Evolutionary conservation across 2,888 invertebrate species (phyloP).

Genomic region (Protula sp.): DNA sequence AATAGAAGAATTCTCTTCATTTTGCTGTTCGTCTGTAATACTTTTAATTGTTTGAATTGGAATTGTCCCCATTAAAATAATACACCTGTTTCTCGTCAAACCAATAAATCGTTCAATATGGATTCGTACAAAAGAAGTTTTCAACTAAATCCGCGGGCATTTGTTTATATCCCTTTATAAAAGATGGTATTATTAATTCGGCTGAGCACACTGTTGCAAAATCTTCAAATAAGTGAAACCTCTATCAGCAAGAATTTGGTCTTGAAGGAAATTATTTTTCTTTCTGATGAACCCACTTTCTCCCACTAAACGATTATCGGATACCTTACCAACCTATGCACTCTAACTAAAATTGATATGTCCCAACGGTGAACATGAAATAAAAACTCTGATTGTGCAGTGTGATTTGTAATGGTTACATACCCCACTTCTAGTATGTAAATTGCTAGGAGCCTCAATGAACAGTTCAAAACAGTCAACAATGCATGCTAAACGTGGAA

Average conservation of each 20-base stretch:
- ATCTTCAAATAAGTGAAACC: constrained; percentile 2
- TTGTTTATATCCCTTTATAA: constrained; percentile 1
- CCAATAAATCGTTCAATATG: constrained; percentile 6
- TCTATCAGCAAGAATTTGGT: constrained; percentile 16
- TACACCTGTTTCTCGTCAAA: constrained; percentile 1
- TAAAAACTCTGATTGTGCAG: constrained; percentile 1
- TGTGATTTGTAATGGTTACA: neutral
- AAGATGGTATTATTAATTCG: neutral
- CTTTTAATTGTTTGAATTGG: neutral
- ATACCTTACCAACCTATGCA: constrained; percentile 24
- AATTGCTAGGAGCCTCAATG: neutral
- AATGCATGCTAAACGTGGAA: neutral
- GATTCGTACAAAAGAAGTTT: constrained; percentile 3
- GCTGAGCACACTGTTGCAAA: neutral
- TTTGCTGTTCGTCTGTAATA: neutral
- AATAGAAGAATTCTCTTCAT: neutral
- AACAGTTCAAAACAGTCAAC: constrained; percentile 2
- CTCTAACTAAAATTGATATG: constrained; percentile 18
- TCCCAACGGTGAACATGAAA: constrained; percentile 7
- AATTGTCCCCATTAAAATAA: neutral
- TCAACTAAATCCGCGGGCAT: constrained; percentile 1
- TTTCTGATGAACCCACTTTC: constrained; percentile 15
- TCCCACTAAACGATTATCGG: constrained; percentile 22
- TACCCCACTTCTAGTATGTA: neutral
- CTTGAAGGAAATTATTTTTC: constrained; percentile 18